Percentiles rank a stretch among this genome's conserved stretches.
Evolutionary conservation across 1,140 invertebrate genomes (phyloP).

Genomic region (Hyphantria cunea): DNA sequence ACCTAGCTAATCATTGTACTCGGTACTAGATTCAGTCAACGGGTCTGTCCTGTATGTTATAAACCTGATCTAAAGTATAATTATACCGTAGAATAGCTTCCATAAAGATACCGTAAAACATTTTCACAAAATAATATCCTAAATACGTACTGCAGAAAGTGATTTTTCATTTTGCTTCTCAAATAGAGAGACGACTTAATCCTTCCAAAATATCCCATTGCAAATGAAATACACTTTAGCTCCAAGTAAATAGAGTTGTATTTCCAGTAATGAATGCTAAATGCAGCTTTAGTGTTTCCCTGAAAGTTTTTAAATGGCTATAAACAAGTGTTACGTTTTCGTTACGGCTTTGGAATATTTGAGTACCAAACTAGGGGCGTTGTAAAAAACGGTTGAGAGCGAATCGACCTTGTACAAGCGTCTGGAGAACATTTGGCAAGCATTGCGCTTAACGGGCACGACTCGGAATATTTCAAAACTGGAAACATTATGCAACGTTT

Average conservation of each 20-base stretch:
- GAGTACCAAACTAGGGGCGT: constrained; percentile 2
- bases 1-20: no score
- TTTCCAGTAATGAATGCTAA: not conserved
- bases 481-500: not conserved
- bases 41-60: no score
- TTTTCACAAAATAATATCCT: constrained; percentile 5
- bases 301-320: constrained; percentile 31
- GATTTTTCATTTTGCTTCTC: constrained; percentile 18
- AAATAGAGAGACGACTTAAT: constrained; percentile 23
- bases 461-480: constrained; percentile 5
- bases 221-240: not conserved
- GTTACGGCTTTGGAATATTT: constrained; percentile 23
- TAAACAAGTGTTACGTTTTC: constrained; percentile 34
- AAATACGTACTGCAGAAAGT: constrained; percentile 1
- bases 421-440: constrained; percentile 10
- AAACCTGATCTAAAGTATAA: no score
- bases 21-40: no score
- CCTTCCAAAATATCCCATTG: not conserved
- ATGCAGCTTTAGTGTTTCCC: constrained; percentile 24
- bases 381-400: constrained; percentile 7
- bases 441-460: constrained; percentile 1
- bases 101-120: constrained; percentile 3
- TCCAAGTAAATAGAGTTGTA: not conserved
- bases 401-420: constrained; percentile 11
- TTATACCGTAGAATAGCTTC: no score